A percentile compares a stretch with the other conserved stretches of the same genome.
These are phyloP conservation scores for Lutraria rhynchaena DNA, from an alignment of 1,140 invertebrate genomes.

Conservation along the genomic window DNA sequence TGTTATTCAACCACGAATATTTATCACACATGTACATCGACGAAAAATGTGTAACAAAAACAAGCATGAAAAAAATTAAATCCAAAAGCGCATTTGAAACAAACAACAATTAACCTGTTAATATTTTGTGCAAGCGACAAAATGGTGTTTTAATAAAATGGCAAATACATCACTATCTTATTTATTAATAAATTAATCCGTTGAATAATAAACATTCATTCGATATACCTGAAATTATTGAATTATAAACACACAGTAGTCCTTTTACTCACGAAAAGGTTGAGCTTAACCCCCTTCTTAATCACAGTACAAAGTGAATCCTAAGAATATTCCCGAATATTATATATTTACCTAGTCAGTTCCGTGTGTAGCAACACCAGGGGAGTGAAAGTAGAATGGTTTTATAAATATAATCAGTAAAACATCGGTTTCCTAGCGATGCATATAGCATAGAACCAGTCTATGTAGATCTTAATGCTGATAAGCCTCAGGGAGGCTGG, in stretches of 20 bases:
- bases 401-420: slow-evolving; percentile 26
- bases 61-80: neutral
- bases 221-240: slow-evolving; percentile 18
- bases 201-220: neutral
- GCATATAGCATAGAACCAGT: slow-evolving; percentile 46
- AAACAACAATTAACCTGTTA: neutral
- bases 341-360: slow-evolving; percentile 23
- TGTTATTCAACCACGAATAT: too few relatives aligned
- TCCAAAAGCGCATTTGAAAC: neutral
- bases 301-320: slow-evolving; percentile 14
- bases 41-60: too few relatives aligned
- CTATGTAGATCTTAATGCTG: slow-evolving; percentile 43
- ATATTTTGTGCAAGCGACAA: neutral
- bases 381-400: slow-evolving; percentile 41
- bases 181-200: slow-evolving; percentile 17
- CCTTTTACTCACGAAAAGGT: slow-evolving; percentile 5
- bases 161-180: neutral
- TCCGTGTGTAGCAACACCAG: slow-evolving; percentile 13
- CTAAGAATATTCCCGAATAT: slow-evolving; percentile 31
- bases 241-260: slow-evolving; percentile 4
- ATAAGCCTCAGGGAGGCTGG: slow-evolving; percentile 40
- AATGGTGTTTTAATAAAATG: slow-evolving; percentile 24
- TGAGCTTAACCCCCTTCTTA: slow-evolving; percentile 1
- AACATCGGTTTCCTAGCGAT: slow-evolving; percentile 41
- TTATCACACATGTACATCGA: too few relatives aligned